A percentile compares a stretch with the other conserved stretches of the same genome.
These are phyloP conservation scores for Chiloscyllium plagiosum DNA, from an alignment of 2,113 vertebrate genomes.

Conservation along the genomic window DNA sequence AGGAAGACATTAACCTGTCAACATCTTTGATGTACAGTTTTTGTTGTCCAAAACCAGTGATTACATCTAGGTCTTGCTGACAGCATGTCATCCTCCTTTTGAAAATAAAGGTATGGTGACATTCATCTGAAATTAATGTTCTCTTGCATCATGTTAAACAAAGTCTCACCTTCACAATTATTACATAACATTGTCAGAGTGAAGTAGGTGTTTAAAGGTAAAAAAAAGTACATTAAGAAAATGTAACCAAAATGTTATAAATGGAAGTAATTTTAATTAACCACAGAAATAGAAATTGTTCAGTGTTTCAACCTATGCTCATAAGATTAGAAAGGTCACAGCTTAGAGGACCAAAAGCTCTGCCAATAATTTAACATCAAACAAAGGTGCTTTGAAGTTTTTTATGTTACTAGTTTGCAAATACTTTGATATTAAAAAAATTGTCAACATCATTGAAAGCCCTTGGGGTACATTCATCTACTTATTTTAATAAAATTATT, in stretches of 20 bases:
- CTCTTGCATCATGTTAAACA: neutral
- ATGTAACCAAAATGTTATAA: neutral
- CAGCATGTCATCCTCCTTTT: neutral
- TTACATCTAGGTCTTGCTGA: slow-evolving; percentile 33
- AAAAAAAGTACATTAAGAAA: neutral
- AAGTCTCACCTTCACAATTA: neutral
- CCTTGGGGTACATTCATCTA: neutral
- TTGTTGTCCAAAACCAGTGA: slow-evolving; percentile 28
- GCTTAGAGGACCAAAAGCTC: neutral
- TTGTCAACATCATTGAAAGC: neutral
- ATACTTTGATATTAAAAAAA: neutral
- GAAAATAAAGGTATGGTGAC: slow-evolving; percentile 33
- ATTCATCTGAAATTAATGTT: slow-evolving; percentile 17
- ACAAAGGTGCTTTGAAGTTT: slow-evolving; percentile 34
- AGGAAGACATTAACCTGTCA: slow-evolving; percentile 37
- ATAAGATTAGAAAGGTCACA: neutral
- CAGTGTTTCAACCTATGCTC: neutral
- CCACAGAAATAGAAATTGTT: neutral
- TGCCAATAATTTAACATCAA: slow-evolving; percentile 31
- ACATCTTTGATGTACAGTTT: slow-evolving; percentile 27
- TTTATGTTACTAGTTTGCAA: neutral
- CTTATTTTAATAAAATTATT: neutral
- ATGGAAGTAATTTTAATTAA: neutral
- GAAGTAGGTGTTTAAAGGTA: neutral
- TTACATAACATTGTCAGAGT: neutral